phyloP scores from a whole-genome alignment of 2,797 vertebrate species.

The Xiphorhynchus erythropygius region DNA sequence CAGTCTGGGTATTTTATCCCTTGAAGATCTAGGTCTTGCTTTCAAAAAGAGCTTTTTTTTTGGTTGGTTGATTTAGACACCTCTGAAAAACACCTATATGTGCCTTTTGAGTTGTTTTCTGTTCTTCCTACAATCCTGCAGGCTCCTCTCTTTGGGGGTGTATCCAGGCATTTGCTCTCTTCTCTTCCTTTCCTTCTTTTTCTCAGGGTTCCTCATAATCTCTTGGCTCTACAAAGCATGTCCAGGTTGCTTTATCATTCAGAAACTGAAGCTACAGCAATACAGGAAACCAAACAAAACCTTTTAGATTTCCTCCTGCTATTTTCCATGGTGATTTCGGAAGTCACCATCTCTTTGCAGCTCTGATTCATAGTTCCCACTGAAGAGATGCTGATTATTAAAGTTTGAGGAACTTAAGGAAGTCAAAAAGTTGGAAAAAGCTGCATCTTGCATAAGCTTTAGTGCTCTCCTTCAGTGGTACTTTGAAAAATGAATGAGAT shows the following conservation, averaged over 20 bases:
- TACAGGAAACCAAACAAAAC: background rate
- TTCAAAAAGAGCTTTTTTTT: background rate
- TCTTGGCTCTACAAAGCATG: background rate
- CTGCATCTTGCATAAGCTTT: background rate
- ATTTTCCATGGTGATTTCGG: background rate
- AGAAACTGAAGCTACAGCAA: background rate
- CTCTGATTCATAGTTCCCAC: background rate
- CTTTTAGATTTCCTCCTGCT: background rate
- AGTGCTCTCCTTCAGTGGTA: background rate
- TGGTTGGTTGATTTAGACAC: background rate
- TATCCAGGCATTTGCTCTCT: background rate
- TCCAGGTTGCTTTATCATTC: background rate
- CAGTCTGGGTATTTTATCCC: background rate
- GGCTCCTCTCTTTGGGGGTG: background rate
- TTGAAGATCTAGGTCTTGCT: background rate
- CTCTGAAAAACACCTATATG: background rate
- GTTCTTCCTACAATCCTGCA: background rate
- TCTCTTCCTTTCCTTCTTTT: background rate
- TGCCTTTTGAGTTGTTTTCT: background rate
- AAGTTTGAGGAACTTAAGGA: background rate
- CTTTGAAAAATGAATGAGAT: background rate
- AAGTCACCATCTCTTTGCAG: background rate
- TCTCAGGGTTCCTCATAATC: background rate
- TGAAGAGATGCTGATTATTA: background rate
- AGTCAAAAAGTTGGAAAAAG: background rate